Conservation (phyloP, 2,888 invertebrate genomes). For the Eilema caniola region DNA sequence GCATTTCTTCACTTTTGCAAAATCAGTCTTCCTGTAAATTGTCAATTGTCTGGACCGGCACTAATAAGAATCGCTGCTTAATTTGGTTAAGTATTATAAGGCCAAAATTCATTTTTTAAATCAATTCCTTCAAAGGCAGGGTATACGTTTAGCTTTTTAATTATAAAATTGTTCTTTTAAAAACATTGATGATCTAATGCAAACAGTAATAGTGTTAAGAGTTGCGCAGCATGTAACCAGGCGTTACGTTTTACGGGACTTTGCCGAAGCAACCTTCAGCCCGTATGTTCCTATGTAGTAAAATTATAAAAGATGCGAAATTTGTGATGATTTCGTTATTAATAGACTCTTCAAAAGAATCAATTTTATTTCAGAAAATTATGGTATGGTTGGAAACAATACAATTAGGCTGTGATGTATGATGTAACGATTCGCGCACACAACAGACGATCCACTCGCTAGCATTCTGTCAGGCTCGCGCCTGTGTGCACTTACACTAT, state of each 20-base stretch:
- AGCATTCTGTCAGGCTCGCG: conserved; percentile 52
- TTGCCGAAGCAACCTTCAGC: conserved; percentile 43
- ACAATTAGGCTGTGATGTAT: conserved; percentile 39
- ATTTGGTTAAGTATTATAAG: conserved; percentile 45
- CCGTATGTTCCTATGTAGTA: conserved; percentile 41
- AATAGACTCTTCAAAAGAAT: conserved; percentile 47
- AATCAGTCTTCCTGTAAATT: conserved; percentile 69
- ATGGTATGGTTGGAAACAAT: conserved; percentile 46
- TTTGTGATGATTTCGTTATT: conserved; percentile 51
- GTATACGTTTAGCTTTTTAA: conserved; percentile 43
- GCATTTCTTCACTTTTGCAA: conserved; percentile 47
- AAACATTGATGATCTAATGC: conserved; percentile 40
- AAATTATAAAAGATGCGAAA: conserved; percentile 51
- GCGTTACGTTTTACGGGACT: conserved; percentile 34
- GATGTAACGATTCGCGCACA: conserved; percentile 36
- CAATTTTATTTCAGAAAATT: conserved; percentile 48
- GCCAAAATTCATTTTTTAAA: conserved; percentile 64
- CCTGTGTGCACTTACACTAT: conserved; percentile 67
- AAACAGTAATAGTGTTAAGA: conserved; percentile 26
- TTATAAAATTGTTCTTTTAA: conserved; percentile 43
- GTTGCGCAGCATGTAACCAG: conserved; percentile 30
- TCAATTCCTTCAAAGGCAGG: conserved; percentile 66
- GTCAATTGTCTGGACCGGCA: conserved; percentile 50
- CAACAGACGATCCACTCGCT: conserved; percentile 53
- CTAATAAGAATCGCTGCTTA: conserved; percentile 44